Evolutionary conservation across 2,888 invertebrate genomes (phyloP), one percentile per base, ranked within the genome.

Genomic region (Drosophila mettleri): DNA sequence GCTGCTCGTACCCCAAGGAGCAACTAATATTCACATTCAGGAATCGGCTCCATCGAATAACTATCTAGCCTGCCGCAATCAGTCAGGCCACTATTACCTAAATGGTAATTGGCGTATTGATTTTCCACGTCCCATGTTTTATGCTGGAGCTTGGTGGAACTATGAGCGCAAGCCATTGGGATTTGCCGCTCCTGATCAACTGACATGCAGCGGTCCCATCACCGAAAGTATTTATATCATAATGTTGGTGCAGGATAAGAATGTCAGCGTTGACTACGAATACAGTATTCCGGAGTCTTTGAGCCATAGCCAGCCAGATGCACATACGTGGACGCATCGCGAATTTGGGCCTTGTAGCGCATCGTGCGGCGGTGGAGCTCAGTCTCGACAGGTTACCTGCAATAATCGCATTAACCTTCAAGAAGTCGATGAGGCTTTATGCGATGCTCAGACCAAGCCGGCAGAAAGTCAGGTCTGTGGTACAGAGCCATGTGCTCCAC

Each of bases 91-190:
- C 80, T 99, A 96, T 91, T 98, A 97, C 90, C 93, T 99, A 54
- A 99, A 99, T 92, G 99, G 99, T 1, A 96, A 98, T 91, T 98
- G 97, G 95, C 95, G 96, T 89, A 98, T 99, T 89, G 97, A 98
- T 93, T 97, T 97, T 91, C 97, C 98, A 0, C 94, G 96, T 55
- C 95, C 95, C 33, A 93, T 97, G 86, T 93, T 93, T 64, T 97
- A 98, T 87, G 97, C 96, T 0, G 97, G 98, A 12, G 95, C 96
- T 6, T 94, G 95, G 86, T 98, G 98, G 94, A 95, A 96, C 89
- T 99, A 99, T 91, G 96, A 97, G 80, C 94, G 98, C 72, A 95
- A 95, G 78, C 96, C 96, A 18, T 95, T 95, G 90, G 96, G 96
- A 3, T 95, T 96, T 88, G 94, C 95, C 0, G 96, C 97, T 0